phyloP scores from a whole-genome alignment of 2,113 vertebrate species.

The Albula glossodonta region DNA sequence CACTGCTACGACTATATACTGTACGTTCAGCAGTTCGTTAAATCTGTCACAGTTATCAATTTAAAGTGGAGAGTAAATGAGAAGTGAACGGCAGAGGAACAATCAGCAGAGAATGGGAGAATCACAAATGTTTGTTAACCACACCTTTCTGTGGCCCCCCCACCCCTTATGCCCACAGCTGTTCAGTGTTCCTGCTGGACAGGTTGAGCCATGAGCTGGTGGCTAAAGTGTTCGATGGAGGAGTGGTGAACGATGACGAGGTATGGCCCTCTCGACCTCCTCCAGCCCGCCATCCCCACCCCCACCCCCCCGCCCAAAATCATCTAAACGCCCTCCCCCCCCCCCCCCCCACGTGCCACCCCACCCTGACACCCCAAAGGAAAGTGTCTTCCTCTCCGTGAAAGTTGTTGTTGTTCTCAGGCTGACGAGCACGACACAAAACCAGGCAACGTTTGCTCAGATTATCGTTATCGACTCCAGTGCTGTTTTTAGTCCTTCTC shows the following conservation, averaged over 20 bases:
- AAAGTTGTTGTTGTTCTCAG: too few relatives aligned
- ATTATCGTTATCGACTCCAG: not conserved
- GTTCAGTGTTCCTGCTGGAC: constrained; percentile 93
- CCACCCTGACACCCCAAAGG: too few relatives aligned
- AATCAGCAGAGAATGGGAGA: not conserved
- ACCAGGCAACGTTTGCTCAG: not conserved
- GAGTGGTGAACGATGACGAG: constrained; percentile 92
- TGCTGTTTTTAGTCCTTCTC: not conserved
- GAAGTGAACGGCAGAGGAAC: not conserved
- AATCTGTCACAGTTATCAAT: not conserved
- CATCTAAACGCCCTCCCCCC: not conserved
- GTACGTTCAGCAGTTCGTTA: not conserved
- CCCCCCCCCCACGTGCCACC: not conserved
- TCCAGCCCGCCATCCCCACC: too few relatives aligned
- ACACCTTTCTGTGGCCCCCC: not conserved
- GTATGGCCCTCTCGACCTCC: constrained; percentile 55
- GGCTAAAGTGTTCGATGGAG: constrained; percentile 95
- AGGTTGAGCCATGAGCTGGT: constrained; percentile 86
- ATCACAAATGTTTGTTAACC: not conserved
- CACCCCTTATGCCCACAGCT: constrained; percentile 66
- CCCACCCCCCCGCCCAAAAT: not conserved
- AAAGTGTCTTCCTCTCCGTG: not conserved
- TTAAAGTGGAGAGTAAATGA: not conserved
- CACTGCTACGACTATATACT: not conserved
- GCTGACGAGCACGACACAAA: not conserved